These are phyloP conservation scores for Agrotis ipsilon DNA, from an alignment of 2,888 invertebrate genomes.

Conservation along the genomic window DNA sequence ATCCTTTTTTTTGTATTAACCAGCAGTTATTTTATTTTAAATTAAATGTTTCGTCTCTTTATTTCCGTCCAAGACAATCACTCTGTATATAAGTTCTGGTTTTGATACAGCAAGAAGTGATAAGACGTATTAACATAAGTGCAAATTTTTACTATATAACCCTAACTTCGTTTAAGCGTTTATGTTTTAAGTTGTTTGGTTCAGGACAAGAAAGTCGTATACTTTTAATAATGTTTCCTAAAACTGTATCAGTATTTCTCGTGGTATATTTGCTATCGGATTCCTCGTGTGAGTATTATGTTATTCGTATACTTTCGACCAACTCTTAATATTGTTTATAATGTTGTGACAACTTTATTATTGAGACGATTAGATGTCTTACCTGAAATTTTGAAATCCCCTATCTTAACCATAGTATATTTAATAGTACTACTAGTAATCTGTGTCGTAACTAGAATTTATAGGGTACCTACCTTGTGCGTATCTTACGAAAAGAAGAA, in stretches of 20 bases:
- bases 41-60: no score
- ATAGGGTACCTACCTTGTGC: no score
- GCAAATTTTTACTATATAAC: constrained; percentile 8
- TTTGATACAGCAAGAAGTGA: neutral
- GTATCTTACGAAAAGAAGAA: no score
- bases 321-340: neutral
- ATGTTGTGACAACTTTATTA: neutral
- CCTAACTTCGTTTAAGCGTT: neutral
- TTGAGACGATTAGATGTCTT: no score
- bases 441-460: no score
- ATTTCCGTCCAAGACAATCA: no score
- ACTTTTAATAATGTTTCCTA: constrained; percentile 6
- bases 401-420: no score
- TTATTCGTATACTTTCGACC: neutral
- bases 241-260: constrained; percentile 7
- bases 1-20: no score
- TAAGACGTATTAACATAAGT: constrained; percentile 3
- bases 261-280: neutral
- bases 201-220: neutral
- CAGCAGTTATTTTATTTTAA: no score
- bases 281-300: constrained; percentile 1
- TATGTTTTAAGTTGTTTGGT: neutral
- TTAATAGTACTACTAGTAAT: no score
- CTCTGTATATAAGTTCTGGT: neutral
- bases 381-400: no score